Evolutionary conservation across 2,113 vertebrate species (phyloP).

Genomic region (Antechinus flavipes): DNA sequence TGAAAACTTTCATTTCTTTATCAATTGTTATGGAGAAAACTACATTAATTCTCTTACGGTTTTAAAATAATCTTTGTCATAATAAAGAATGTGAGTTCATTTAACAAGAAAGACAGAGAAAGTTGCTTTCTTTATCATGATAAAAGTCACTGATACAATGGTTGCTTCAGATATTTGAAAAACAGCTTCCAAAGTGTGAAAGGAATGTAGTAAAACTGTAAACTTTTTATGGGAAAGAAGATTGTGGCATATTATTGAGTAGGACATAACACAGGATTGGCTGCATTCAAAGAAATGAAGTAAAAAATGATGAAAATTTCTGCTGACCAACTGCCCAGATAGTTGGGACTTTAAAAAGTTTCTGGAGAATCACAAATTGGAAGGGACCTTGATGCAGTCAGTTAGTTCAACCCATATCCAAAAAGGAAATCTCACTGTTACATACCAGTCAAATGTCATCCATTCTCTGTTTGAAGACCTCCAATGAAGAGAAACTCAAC

Average conservation of each 20-base stretch:
- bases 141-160: background rate
- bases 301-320: background rate
- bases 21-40: background rate
- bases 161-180: conserved; percentile 1
- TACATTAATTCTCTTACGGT: background rate
- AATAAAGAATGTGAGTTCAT: background rate
- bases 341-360: background rate
- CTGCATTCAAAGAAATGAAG: background rate
- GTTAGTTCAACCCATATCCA: background rate
- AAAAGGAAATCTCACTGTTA: background rate
- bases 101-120: conserved; percentile 39
- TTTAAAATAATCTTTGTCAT: conserved; percentile 31
- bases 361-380: background rate
- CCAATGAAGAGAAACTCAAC: background rate
- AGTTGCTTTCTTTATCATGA: background rate
- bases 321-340: background rate
- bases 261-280: background rate
- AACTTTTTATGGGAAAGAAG: background rate
- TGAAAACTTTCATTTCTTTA: background rate
- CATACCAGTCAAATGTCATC: background rate
- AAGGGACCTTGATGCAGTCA: background rate
- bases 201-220: background rate
- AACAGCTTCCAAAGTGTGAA: background rate
- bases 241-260: background rate
- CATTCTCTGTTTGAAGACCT: background rate